Evolutionary conservation across 2,888 invertebrate genomes (phyloP), one percentile per base, ranked within the genome.

Genomic region (Eurois occulta): DNA sequence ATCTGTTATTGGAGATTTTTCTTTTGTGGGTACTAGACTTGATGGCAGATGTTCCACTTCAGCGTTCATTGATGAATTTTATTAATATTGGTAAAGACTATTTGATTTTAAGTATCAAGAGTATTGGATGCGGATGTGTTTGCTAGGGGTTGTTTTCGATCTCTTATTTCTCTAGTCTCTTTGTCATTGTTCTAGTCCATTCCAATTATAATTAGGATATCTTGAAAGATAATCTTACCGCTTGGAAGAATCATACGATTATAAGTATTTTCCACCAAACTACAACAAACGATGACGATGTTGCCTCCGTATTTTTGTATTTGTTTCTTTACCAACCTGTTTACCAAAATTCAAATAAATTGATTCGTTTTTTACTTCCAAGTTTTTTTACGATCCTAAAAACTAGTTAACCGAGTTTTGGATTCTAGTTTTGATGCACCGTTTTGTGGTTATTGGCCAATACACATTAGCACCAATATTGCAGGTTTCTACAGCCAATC

Each of bases 321-420:
- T 21, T 55, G 16, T 60, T 72, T 48, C 28, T 69, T 32, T 28
- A 28, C n/a, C 7, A 58, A 71, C 55, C 70, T 32, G 52, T 80
- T 43, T 71, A 38, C 68, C 7, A 67, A 73, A 46, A 73, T 83
- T 72, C 24, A 67, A 73, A 73, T 76, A 70, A 73, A 73, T 75
- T 71, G 38, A 71, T 71, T 82, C 3, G 70, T 71, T 84, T 78
- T 79, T 71, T 78, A 67, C 43, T 41, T 48, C 1, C 10, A 35
- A 24, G n/a, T 73, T 58, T 70, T 78, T 77, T 69, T 55, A 58
- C 66, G 48, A 41, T 69, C 32, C 38, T 52, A 43, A 58, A 85
- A 85, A 82, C 84, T 72, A 75, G 84, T 84, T 85, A 11, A 62
- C 62, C 60, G 60, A 72, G 48, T 67, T 76, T 67, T 48, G 46